Base-by-base conservation (phyloP, 2,888 invertebrate species). In the Lasioglossum vierecki region DNA sequence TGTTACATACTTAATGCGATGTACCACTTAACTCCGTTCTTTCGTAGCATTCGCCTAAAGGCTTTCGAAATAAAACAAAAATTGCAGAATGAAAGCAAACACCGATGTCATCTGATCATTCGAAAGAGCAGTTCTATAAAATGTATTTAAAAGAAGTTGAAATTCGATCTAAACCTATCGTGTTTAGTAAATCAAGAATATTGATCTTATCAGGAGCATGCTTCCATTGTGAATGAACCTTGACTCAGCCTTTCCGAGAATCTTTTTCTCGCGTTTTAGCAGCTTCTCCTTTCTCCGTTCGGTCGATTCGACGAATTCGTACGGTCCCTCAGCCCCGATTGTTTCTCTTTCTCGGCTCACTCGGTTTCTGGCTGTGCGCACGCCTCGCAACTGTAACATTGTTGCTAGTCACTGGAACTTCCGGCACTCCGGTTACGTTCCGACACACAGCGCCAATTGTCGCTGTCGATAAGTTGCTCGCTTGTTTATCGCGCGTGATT, bases 391-490 rank as follows among this genome's bases (percentile, higher is more conserved):
- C 78, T 68, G 80, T 8, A 76, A 87, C 88, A 83, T 85, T 83
- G 88, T 86, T 78, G 53, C 49, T 68, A 71, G 44, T 26, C 49
- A 30, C n/a, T n/a, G 63, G 53, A 80, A 85, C 80, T 88, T 88
- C 88, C 88, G 88, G 88, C 79, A 84, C 84, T 88, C 87, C 75
- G 87, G 68, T 89, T 88, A 86, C 88, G n/a, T 86, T 86, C 84
- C 83, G 82, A 75, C 80, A 79, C 70, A 74, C 70, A 74, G 26
- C 79, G 73, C 72, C 73, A 81, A 66, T 80, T 68, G 76, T 79
- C 76, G 76, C 18, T n/a, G 44, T 13, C 78, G 87, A 84, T 82
- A 79, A 74, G 76, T 81, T 83, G 41, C 41, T 44, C 15, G 60
- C 8, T 13, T 78, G 30, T 80, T 79, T 79, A 76, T 86, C 86